Conservation (phyloP, 2,113 vertebrate genomes). For the Sturnira hondurensis region DNA sequence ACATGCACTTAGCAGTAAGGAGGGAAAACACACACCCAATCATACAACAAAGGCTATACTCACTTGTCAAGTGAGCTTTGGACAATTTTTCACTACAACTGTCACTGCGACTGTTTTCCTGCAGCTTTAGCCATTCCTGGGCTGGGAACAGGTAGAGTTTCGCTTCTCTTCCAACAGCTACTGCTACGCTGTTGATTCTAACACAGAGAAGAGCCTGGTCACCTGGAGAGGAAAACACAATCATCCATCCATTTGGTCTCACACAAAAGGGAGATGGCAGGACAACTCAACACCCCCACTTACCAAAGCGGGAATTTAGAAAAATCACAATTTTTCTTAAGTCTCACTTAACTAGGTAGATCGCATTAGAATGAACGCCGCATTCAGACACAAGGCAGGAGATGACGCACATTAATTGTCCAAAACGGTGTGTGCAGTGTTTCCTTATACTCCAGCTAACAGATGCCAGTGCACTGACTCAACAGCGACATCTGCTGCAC, state of each 20-base stretch:
- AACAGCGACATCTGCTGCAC: not conserved
- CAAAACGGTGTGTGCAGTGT: not conserved
- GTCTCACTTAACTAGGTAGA: not conserved
- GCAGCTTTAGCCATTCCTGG: slow-evolving; percentile 82
- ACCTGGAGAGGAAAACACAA: slow-evolving; percentile 82
- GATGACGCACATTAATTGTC: not conserved
- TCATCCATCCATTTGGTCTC: slow-evolving; percentile 54
- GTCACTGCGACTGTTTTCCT: slow-evolving; percentile 76
- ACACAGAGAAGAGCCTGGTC: slow-evolving; percentile 85
- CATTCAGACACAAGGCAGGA: not conserved
- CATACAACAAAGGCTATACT: slow-evolving; percentile 65
- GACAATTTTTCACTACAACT: slow-evolving; percentile 88
- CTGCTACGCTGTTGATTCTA: slow-evolving; percentile 85
- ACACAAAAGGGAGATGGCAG: not conserved
- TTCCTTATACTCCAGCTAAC: not conserved
- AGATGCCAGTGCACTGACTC: not conserved
- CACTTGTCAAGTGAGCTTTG: slow-evolving; percentile 85
- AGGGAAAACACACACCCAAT: accelerated
- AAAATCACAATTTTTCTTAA: not conserved
- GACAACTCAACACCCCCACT: not conserved
- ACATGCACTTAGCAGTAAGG: not conserved
- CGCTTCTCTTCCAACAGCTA: slow-evolving; percentile 88
- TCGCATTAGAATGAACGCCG: not conserved
- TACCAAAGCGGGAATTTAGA: not conserved
- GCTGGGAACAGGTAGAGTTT: slow-evolving; percentile 89